These are phyloP conservation scores for Thalassarche chlororhynchos DNA, from an alignment of 2,113 vertebrate species.

Conservation along the genomic window DNA sequence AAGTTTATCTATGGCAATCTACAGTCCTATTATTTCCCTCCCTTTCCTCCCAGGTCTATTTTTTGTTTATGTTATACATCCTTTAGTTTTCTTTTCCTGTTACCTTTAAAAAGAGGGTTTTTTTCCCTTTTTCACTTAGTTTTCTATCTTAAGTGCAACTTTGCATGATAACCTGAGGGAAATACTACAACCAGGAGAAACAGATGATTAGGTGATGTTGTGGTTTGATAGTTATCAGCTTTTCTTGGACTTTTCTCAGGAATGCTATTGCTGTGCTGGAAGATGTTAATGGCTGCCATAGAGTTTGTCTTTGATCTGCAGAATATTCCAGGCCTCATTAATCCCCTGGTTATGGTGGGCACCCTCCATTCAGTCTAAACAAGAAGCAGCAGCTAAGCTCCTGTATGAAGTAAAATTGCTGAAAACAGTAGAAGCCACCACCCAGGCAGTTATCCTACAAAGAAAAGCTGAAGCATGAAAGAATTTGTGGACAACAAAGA, in stretches of 20 bases:
- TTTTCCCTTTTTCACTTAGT: background rate
- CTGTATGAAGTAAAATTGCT: background rate
- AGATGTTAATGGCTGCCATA: constrained; percentile 4
- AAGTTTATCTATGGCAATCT: background rate
- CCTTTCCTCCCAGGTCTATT: background rate
- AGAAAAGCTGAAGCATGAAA: background rate
- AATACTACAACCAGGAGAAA: background rate
- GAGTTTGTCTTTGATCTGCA: constrained; percentile 50
- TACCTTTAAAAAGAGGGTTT: background rate
- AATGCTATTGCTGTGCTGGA: background rate
- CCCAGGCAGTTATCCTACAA: background rate
- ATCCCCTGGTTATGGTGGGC: background rate
- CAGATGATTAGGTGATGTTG: background rate
- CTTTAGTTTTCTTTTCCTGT: background rate
- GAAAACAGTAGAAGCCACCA: background rate
- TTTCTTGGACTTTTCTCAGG: constrained; percentile 28
- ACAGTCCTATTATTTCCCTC: background rate
- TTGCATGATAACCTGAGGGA: background rate
- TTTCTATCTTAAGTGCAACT: background rate
- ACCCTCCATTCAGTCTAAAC: background rate
- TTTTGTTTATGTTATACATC: background rate
- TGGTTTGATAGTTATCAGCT: background rate
- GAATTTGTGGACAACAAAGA: constrained; percentile 39
- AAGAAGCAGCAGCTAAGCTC: constrained; percentile 23
- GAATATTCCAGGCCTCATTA: constrained; percentile 26